Evolutionary conservation across 2,888 invertebrate genomes (phyloP).

Genomic region (Idaea dimidiata): DNA sequence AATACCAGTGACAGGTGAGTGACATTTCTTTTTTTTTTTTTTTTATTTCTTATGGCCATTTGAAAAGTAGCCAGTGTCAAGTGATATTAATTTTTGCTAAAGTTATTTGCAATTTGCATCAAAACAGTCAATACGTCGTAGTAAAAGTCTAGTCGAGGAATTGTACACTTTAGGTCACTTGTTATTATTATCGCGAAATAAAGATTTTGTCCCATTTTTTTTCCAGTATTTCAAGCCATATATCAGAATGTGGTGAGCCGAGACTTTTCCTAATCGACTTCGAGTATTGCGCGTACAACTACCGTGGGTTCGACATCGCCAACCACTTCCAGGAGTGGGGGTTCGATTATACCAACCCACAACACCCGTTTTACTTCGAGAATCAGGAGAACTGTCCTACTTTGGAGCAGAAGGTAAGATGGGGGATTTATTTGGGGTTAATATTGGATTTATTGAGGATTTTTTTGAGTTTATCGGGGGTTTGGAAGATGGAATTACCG

Average conservation of each 20-base stretch:
- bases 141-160: no score
- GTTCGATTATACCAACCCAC: slow-evolving; percentile 90
- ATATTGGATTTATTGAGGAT: no score
- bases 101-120: no score
- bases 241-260: slow-evolving; percentile 75
- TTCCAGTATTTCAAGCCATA: slow-evolving; percentile 39
- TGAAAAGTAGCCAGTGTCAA: no score
- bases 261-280: slow-evolving; percentile 92
- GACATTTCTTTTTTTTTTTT: not conserved
- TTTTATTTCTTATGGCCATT: not conserved
- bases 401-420: slow-evolving; percentile 58
- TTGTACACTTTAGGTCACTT: no score
- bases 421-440: not conserved
- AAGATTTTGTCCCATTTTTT: no score
- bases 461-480: no score
- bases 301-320: slow-evolving; percentile 94
- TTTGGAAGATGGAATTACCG: no score
- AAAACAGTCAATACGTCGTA: no score
- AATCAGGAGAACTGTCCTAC: slow-evolving; percentile 86
- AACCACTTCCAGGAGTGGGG: slow-evolving; percentile 97
- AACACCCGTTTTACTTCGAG: slow-evolving; percentile 89
- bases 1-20: slow-evolving; percentile 61
- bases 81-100: no score
- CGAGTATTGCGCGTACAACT: slow-evolving; percentile 96
- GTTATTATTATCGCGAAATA: no score